These are phyloP conservation scores for Phylloscopus trochilus DNA, from an alignment of 2,113 vertebrate genomes.

Conservation along the genomic window DNA sequence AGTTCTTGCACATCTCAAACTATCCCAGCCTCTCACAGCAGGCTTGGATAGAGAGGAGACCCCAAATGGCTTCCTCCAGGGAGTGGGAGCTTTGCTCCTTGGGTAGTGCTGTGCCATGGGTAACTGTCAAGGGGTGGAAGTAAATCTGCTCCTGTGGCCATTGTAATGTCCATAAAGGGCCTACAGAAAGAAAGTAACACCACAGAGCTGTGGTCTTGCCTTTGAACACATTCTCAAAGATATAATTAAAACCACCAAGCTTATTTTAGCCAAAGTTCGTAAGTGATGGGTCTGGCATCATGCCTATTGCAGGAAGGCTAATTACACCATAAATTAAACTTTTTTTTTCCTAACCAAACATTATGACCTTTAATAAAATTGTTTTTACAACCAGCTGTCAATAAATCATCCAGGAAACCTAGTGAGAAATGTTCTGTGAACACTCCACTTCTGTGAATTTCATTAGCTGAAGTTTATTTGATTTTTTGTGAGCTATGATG, in stretches of 20 bases:
- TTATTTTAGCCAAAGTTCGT: slow-evolving; percentile 59
- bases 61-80: not conserved
- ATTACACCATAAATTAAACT: slow-evolving; percentile 84
- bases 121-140: slow-evolving; percentile 31
- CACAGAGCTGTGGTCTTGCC: slow-evolving; percentile 48
- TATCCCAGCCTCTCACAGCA: not conserved
- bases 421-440: slow-evolving; percentile 74
- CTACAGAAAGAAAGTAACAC: slow-evolving; percentile 69
- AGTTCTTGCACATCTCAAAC: not conserved
- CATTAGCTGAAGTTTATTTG: slow-evolving; percentile 81
- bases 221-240: slow-evolving; percentile 64
- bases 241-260: slow-evolving; percentile 79
- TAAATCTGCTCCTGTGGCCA: slow-evolving; percentile 65
- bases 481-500: slow-evolving; percentile 74
- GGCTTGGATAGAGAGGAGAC: not conserved
- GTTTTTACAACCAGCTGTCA: slow-evolving; percentile 85
- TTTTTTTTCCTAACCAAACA: slow-evolving; percentile 71
- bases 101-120: not conserved
- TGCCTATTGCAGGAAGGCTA: slow-evolving; percentile 80
- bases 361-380: slow-evolving; percentile 86
- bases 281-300: slow-evolving; percentile 74
- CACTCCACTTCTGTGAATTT: slow-evolving; percentile 77
- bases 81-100: not conserved
- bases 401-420: slow-evolving; percentile 81
- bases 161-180: slow-evolving; percentile 66